Evolutionary conservation across 2,888 invertebrate species (phyloP).

Genomic region (Torymus tubicola): DNA sequence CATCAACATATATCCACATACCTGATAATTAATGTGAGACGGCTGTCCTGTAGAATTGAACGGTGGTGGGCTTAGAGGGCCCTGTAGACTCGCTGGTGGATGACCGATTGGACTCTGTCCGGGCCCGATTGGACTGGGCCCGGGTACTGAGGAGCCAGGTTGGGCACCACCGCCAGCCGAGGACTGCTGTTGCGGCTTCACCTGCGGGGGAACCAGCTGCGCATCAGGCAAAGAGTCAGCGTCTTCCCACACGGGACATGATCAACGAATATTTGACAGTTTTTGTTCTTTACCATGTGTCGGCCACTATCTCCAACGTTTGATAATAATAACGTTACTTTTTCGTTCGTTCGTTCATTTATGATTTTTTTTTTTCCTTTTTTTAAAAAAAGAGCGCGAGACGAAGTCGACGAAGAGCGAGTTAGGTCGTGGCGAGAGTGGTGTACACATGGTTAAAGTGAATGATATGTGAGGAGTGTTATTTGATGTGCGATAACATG

Average conservation of each 20-base stretch:
- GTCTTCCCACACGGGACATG: slow-evolving; percentile 57
- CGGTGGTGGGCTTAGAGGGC: slow-evolving; percentile 77
- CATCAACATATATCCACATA: slow-evolving; percentile 65
- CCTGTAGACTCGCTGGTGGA: slow-evolving; percentile 82
- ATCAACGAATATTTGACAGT: slow-evolving; percentile 41
- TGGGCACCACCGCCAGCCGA: slow-evolving; percentile 72
- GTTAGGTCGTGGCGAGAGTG: slow-evolving; percentile 12
- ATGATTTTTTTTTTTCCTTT: too few species aligned
- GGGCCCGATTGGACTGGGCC: slow-evolving; percentile 75
- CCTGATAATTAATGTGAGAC: slow-evolving; percentile 84
- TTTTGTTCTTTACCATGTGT: slow-evolving; percentile 4
- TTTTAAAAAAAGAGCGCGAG: background rate
- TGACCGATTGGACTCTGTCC: slow-evolving; percentile 76
- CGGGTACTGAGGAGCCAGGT: slow-evolving; percentile 75
- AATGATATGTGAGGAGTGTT: too few species aligned
- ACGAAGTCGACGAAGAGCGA: background rate
- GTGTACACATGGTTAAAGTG: background rate
- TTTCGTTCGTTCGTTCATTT: too few species aligned
- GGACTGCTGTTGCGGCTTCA: slow-evolving; percentile 89
- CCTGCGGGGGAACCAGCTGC: slow-evolving; percentile 79
- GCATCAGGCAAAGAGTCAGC: slow-evolving; percentile 77
- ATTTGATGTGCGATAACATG: too few species aligned
- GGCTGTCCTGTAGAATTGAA: slow-evolving; percentile 78
- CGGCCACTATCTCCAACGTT: background rate
- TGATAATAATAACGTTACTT: too few species aligned